phyloP scores from a whole-genome alignment of 2,888 invertebrate species.

The Pandemis corylana region DNA sequence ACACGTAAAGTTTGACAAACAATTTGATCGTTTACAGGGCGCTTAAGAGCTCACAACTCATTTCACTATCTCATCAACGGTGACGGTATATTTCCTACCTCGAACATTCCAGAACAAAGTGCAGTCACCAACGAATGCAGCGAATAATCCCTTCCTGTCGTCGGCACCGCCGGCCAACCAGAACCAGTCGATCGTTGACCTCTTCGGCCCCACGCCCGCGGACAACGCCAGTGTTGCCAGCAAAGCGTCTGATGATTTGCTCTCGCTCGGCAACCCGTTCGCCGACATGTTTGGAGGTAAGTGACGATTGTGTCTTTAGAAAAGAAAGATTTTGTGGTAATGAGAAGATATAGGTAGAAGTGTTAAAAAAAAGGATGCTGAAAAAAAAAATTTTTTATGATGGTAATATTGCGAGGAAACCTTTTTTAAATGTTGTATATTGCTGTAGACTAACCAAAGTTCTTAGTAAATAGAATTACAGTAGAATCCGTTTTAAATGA shows the following conservation, averaged over 20 bases:
- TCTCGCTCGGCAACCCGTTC: slow-evolving; percentile 96
- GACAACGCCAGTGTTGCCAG: slow-evolving; percentile 61
- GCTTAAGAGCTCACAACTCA: too few relatives aligned
- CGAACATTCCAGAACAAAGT: slow-evolving; percentile 87
- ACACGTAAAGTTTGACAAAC: too few relatives aligned
- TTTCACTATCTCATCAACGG: neutral
- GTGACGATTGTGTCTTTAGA: slow-evolving; percentile 34
- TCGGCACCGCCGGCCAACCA: slow-evolving; percentile 84
- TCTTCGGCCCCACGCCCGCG: slow-evolving; percentile 88
- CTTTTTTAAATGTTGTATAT: neutral
- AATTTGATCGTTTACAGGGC: too few relatives aligned
- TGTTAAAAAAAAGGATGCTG: too few relatives aligned
- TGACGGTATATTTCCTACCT: slow-evolving; percentile 37
- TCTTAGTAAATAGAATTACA: neutral
- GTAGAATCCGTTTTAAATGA: too few relatives aligned
- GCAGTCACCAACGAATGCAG: slow-evolving; percentile 89
- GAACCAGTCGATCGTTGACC: slow-evolving; percentile 88
- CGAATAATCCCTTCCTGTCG: slow-evolving; percentile 94
- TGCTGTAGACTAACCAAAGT: neutral
- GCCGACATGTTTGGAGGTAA: slow-evolving; percentile 91
- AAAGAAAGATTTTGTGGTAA: too few relatives aligned
- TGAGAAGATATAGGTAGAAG: too few relatives aligned
- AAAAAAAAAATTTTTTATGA: too few relatives aligned
- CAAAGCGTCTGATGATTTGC: slow-evolving; percentile 94
- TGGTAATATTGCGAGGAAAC: neutral